Conservation (phyloP, 2,113 vertebrate species). For the Centrocercus urophasianus region DNA sequence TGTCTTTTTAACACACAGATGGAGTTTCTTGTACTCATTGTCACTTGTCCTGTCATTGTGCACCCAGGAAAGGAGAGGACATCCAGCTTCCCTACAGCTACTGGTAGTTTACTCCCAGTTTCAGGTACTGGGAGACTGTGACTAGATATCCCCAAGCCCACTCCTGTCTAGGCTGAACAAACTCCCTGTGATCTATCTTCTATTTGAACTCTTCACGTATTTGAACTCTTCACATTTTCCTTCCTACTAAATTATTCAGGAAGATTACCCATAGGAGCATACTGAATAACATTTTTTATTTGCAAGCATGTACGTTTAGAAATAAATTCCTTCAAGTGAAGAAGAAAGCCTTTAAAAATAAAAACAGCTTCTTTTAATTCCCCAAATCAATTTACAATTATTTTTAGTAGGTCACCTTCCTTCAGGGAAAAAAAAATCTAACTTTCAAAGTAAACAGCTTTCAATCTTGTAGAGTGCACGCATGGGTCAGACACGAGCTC, state of each 20-base stretch:
- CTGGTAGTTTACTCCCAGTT: neutral
- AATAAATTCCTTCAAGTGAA: neutral
- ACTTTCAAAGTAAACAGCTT: constrained; percentile 51
- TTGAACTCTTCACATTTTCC: neutral
- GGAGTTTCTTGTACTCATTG: neutral
- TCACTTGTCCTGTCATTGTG: neutral
- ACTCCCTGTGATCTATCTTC: neutral
- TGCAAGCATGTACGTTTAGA: too few relatives aligned
- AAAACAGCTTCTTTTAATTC: neutral
- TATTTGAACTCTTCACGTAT: neutral
- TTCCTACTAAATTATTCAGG: neutral
- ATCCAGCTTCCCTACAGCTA: neutral
- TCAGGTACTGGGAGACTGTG: neutral
- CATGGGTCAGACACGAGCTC: neutral
- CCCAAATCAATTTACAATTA: constrained; percentile 36
- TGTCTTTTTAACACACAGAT: neutral
- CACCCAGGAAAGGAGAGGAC: neutral
- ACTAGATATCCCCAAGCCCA: neutral
- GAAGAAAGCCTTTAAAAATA: neutral
- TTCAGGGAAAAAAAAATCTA: constrained; percentile 24
- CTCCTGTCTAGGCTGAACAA: neutral
- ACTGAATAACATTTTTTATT: neutral
- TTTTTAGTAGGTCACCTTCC: constrained; percentile 36
- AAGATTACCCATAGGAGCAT: neutral
- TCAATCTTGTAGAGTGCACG: constrained; percentile 24